These are phyloP conservation scores for Drosophila testacea DNA, from an alignment of 2,888 invertebrate genomes.

Conservation along the genomic window DNA sequence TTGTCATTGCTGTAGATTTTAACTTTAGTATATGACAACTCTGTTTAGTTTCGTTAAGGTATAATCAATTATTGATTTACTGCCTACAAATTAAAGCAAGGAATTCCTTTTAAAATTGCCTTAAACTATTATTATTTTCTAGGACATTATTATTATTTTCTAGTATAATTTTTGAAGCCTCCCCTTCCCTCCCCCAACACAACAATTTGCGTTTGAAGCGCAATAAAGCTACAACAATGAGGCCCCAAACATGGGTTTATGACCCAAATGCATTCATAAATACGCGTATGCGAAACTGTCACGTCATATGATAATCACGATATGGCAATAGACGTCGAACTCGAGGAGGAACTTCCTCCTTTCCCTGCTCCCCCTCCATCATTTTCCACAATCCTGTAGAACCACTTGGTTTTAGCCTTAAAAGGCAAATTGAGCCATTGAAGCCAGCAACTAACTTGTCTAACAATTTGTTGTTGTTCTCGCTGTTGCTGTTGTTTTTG, in stretches of 20 bases:
- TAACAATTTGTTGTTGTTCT: conserved; percentile 28
- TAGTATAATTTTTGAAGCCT: neutral
- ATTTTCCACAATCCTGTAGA: neutral
- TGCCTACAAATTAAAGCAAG: neutral
- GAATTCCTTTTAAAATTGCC: conserved; percentile 14
- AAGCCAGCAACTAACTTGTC: conserved; percentile 46
- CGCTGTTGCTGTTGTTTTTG: conserved; percentile 30
- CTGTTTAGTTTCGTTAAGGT: neutral
- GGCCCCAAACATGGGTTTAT: conserved; percentile 66
- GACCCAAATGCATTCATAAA: conserved; percentile 82
- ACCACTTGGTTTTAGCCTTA: conserved; percentile 23
- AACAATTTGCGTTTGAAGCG: conserved; percentile 55
- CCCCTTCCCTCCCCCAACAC: neutral
- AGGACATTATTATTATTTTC: conserved; percentile 25
- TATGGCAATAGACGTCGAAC: conserved; percentile 38
- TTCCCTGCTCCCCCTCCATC: too few species aligned
- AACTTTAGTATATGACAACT: neutral
- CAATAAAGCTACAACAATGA: conserved; percentile 35
- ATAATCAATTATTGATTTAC: conserved; percentile 15
- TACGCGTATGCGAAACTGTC: conserved; percentile 76
- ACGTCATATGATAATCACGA: conserved; percentile 83
- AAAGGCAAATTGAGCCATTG: conserved; percentile 77
- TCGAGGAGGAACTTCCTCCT: neutral
- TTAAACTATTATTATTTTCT: conserved; percentile 1
- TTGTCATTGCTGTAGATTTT: neutral